phyloP scores from a whole-genome alignment of 2,113 vertebrate species.

The Taxidea taxus region DNA sequence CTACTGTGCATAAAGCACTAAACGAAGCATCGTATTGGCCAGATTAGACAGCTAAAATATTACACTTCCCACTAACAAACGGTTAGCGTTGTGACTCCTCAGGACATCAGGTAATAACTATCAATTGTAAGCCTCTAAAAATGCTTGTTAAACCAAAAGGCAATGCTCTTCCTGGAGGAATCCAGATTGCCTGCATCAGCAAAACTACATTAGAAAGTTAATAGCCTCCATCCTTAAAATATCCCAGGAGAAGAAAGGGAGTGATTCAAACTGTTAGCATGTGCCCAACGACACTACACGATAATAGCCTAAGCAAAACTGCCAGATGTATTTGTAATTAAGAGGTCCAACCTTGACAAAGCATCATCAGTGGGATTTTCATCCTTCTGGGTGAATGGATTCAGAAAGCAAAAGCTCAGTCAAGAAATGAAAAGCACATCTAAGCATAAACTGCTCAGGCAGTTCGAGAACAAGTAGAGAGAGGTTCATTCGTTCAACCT shows the following conservation, averaged over 20 bases:
- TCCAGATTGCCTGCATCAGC: slow-evolving; percentile 17
- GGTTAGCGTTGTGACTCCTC: neutral
- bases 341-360: slow-evolving; percentile 14
- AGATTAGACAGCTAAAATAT: neutral
- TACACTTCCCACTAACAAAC: neutral
- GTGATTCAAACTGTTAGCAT: slow-evolving; percentile 42
- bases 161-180: slow-evolving; percentile 28
- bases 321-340: slow-evolving; percentile 1
- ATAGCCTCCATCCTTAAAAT: slow-evolving; percentile 47
- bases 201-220: slow-evolving; percentile 52
- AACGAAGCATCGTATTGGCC: neutral
- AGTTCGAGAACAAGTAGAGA: neutral
- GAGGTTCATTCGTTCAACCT: neutral
- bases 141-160: slow-evolving; percentile 54
- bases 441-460: slow-evolving; percentile 14
- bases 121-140: slow-evolving; percentile 27
- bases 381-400: neutral
- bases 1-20: neutral
- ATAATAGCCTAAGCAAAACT: slow-evolving; percentile 8
- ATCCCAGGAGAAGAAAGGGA: slow-evolving; percentile 31
- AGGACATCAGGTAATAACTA: neutral
- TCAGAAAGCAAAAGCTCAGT: neutral
- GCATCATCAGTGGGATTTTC: neutral
- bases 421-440: neutral
- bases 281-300: neutral